Percentiles rank a stretch among this genome's conserved stretches.
These are phyloP conservation scores for Octomys mimax DNA, from an alignment of 2,797 vertebrate genomes.

Conservation along the genomic window DNA sequence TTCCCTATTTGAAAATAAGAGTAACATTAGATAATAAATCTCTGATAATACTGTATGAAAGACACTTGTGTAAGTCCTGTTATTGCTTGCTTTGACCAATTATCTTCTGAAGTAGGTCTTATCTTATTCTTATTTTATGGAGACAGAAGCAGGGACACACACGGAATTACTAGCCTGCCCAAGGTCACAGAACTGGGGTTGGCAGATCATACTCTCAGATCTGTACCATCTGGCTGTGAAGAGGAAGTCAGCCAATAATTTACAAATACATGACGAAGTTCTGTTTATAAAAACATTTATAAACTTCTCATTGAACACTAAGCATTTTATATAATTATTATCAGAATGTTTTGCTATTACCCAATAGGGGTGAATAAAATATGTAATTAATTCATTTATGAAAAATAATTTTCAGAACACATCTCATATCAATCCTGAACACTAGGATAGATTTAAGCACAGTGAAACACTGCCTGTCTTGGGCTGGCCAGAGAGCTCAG, in stretches of 20 bases:
- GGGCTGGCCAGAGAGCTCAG: too few relatives aligned
- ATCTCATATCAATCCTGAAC: background rate
- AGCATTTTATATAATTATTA: background rate
- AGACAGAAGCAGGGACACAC: background rate
- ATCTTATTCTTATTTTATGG: background rate
- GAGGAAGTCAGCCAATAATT: background rate
- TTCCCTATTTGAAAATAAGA: background rate
- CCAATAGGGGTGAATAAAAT: background rate
- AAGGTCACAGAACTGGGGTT: background rate
- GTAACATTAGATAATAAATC: background rate
- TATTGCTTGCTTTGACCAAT: background rate
- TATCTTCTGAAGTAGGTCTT: background rate
- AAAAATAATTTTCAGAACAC: slow-evolving; percentile 6
- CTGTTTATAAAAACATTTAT: too few relatives aligned
- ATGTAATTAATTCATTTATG: background rate
- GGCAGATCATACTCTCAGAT: background rate
- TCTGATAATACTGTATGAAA: background rate
- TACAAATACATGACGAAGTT: background rate
- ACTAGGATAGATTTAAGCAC: background rate
- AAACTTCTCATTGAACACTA: slow-evolving; percentile 6
- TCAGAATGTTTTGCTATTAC: background rate
- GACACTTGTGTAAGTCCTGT: background rate
- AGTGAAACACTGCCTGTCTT: background rate
- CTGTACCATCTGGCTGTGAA: background rate
- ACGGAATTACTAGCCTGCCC: background rate